Conservation (phyloP, 2,113 vertebrate species). For the Solea solea region DNA sequence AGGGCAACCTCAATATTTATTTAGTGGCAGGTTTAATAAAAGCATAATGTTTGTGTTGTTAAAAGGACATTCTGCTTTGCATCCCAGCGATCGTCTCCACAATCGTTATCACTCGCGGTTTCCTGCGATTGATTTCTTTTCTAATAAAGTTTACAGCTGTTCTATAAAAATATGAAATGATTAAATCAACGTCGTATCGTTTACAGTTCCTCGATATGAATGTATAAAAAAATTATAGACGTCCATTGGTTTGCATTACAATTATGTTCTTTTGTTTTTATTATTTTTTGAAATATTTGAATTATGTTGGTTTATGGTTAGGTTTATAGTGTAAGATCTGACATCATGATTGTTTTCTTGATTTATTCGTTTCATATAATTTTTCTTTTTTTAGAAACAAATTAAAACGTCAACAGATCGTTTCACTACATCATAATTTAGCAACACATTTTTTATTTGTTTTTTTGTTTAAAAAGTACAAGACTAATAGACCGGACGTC, state of each 20-base stretch:
- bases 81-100: constrained; percentile 56
- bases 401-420: constrained; percentile 6
- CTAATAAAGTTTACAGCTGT: constrained; percentile 51
- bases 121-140: constrained; percentile 61
- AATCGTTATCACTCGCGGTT: constrained; percentile 49
- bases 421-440: background rate
- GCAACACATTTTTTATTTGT: background rate
- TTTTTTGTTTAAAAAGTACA: background rate
- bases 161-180: constrained; percentile 25
- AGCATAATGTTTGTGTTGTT: constrained; percentile 45
- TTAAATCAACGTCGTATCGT: constrained; percentile 4
- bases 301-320: background rate
- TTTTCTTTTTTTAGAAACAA: constrained; percentile 35
- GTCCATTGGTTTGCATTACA: constrained; percentile 29
- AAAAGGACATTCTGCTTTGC: constrained; percentile 37
- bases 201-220: constrained; percentile 6
- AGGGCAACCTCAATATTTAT: constrained; percentile 63
- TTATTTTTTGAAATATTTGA: constrained; percentile 8
- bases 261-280: constrained; percentile 25
- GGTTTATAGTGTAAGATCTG: background rate
- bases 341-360: background rate
- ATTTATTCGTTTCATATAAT: constrained; percentile 15
- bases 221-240: background rate
- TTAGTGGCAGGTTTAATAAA: constrained; percentile 51
- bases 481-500: background rate